phyloP scores from a whole-genome alignment of 1,140 invertebrate species.

The Dendrolimus kikuchii region DNA sequence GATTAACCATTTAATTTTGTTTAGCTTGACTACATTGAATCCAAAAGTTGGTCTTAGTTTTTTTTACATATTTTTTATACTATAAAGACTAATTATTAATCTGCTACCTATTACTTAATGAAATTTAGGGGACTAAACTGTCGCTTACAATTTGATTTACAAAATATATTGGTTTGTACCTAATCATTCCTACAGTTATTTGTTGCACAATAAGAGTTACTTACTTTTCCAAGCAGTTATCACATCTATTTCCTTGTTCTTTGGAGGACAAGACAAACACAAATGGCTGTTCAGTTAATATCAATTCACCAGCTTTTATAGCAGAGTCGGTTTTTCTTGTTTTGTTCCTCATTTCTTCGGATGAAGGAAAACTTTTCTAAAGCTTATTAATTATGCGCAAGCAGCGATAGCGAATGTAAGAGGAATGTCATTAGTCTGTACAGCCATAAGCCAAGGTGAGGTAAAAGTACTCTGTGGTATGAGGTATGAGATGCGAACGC shows the following conservation, averaged over 20 bases:
- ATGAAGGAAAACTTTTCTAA: neutral
- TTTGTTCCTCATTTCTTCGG: constrained; percentile 48
- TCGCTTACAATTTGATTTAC: too few relatives aligned
- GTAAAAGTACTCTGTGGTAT: neutral
- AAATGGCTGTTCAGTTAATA: constrained; percentile 58
- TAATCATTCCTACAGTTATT: too few relatives aligned
- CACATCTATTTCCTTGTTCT: constrained; percentile 55
- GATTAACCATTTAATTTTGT: too few relatives aligned
- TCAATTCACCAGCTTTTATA: constrained; percentile 53
- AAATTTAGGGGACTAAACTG: too few relatives aligned
- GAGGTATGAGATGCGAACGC: constrained; percentile 29
- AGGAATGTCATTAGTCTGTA: constrained; percentile 36
- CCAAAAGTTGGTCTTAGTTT: too few relatives aligned
- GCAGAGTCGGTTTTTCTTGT: constrained; percentile 38
- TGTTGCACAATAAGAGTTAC: constrained; percentile 13
- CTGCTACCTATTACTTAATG: too few relatives aligned
- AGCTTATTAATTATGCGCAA: constrained; percentile 14
- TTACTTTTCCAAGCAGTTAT: constrained; percentile 60
- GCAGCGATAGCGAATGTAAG: constrained; percentile 21
- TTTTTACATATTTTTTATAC: too few relatives aligned
- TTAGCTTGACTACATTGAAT: too few relatives aligned
- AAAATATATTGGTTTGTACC: too few relatives aligned
- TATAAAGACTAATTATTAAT: too few relatives aligned
- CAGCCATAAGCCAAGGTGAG: constrained; percentile 1
- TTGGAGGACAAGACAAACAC: constrained; percentile 57